Base-by-base conservation (phyloP, 2,888 invertebrate genomes). In the Plebejus argus region DNA sequence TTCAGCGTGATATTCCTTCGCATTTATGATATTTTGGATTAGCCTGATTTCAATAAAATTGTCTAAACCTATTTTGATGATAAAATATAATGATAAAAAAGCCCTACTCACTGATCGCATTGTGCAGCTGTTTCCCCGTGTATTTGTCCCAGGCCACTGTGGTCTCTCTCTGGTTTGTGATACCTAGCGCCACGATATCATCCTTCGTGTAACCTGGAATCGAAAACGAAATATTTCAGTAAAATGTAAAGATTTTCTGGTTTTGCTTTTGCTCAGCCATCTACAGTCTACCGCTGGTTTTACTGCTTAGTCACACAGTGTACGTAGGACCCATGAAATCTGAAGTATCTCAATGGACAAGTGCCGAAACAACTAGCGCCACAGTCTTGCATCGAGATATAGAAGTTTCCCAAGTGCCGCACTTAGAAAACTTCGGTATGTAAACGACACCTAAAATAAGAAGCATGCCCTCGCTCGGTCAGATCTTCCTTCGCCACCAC, bases 131-230 rank as follows among this genome's bases (percentile, higher is more conserved):
- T 85, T 97, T 95, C 0, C 99, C 99, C 0, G 99, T 99, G 0
- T 92, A 91, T 83, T 96, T 97, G 90, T 99, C 99, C 99, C 99
- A 99, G 0, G 98, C 97, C 82, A 99, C 95, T 0, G 98, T 98
- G 0, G 99, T 99, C 94, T 99, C 99, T 77, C 99, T 95, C 91
- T 99, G 99, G 93, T 99, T 99, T 28, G 99, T 98, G 78, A 99
- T 96, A 71, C 99, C 99, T 78, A 99, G 93, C 35, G 98, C 96
- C 77, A 96, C 96, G 78, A 99, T 97, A 84, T 97, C 96, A 3
- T 93, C 93, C 71, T 95, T 95, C 79, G 90, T 87, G 83, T 94
- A 95, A 28, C 95, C 95, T 89, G 88, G 71, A 85, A 88, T 70
- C 49, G 56, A 71, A 85, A 88, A 75, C 33, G 49, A 71, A 75